Base-by-base conservation (phyloP, 2,113 vertebrate genomes). In the Sinocyclocheilus anshuiensis region DNA sequence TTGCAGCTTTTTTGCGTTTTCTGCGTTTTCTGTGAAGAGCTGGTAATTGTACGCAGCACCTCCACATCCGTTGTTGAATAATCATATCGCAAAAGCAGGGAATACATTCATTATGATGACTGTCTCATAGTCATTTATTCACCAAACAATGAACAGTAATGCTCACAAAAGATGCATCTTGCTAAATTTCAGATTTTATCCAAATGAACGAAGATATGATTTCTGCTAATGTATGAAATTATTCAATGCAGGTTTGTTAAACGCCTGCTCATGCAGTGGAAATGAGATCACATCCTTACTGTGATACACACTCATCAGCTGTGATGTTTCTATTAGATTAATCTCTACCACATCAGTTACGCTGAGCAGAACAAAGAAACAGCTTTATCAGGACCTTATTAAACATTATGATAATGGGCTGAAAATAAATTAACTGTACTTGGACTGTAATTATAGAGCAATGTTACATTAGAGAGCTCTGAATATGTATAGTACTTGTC, bases 91-190 rank as follows among this genome's bases (percentile, higher is more conserved):
- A 76, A 42, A 72, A 2, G 20, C 71, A 72, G 82, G 77, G 67
- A 85, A 84, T 36, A 57, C 77, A 9, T 86, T 87, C 86, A 89
- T 89, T 87, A 81, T 78, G 83, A 65, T 6, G 83, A 88, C 67
- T 53, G 84, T n/a, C 57, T 82, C 86, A 85, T 48, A 87, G 86
- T 78, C 63, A 63, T 91, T 90, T 80, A 84, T 61, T 87, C 67
- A 20, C 55, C 63, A 74, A 72, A 15, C 79, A 72, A 72, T 69
- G 65, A 48, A 29, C 74, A 74, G 82, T 77, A 80, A 50, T 18
- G 26, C 57, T 18, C 29, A 71, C 9, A 12, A 53, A 45, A 72
- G 29, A 6, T 24, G 4, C 22, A 48, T 75, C 22, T 63, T 59
- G 13, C 55, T 29, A 55, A 69, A 50, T 78, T 42, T 55, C 36